Conservation (phyloP, 2,113 vertebrate species). For the Paratilapia polleni region DNA sequence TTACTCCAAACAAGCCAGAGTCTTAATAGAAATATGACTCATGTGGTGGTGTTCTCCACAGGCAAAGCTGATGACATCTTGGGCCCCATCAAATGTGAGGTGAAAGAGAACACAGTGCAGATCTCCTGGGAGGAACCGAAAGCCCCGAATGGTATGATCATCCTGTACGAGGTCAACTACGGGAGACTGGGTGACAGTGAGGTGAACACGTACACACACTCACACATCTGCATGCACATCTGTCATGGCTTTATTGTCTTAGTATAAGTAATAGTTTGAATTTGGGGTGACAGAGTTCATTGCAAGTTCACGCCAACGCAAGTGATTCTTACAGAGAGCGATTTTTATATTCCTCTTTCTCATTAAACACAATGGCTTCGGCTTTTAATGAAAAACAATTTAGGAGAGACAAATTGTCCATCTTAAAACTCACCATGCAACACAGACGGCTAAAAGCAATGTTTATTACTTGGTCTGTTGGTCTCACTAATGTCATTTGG, state of each 20-base stretch:
- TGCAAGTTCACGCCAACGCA: constrained; percentile 9
- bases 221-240: constrained; percentile 8
- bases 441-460: neutral
- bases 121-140: constrained; percentile 89
- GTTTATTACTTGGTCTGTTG: constrained; percentile 3
- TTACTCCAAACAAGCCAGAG: neutral
- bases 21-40: neutral
- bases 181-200: constrained; percentile 88
- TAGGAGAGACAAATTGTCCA: neutral
- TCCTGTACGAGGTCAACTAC: constrained; percentile 94
- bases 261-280: neutral
- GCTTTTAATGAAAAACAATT: neutral
- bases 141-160: constrained; percentile 92
- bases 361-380: constrained; percentile 6
- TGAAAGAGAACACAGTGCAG: constrained; percentile 86
- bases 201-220: constrained; percentile 77
- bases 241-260: neutral
- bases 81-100: constrained; percentile 80
- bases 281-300: neutral
- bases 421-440: neutral
- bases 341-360: neutral
- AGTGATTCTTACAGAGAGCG: neutral
- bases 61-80: constrained; percentile 92
- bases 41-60: constrained; percentile 55
- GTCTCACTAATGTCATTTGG: constrained; percentile 5